Evolutionary conservation across 2,113 vertebrate species (phyloP), one percentile per base, ranked within the genome.

Genomic region (Bubo blakistoni): DNA sequence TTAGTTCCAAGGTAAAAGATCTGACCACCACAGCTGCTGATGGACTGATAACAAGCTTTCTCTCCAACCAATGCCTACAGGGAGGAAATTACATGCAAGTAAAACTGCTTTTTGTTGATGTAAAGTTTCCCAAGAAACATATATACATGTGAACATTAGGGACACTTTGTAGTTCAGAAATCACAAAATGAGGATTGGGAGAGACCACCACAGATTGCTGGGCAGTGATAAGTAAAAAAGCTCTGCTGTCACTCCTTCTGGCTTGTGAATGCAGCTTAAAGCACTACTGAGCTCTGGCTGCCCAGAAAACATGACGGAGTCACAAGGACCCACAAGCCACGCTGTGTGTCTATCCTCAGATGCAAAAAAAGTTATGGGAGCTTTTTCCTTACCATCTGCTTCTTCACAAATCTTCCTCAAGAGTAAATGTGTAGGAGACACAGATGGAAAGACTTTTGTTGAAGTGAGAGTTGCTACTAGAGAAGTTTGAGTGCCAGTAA

Each of bases 41-140:
- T 99, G 14, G 99, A 99, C 94, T 99, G 99, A 66, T 99, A 99
- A 85, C 99, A 99, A 85, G 99, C 99, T 91, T 99, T 99, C 90
- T 99, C 99, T 95, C 99, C 99, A 36, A 99, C 99, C 82, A 99
- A 76, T 30, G 99, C 99, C 99, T 99, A 92, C n/a, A 76, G 83
- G 78, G 88, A 94, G 34, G 70, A 86, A 91, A 84, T 36, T 3
- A 61, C 17, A 73, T 1, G 6, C 11, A 82, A 26, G 13, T 57
- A 29, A 92, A 52, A 49, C 14, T 30, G 13, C 36, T 32, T 65
- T 57, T 32, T 44, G 10, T 7, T 73, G 85, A 30, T 55, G 25
- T 51, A 34, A 44, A 42, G 19, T 52, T 83, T 77, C 20, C 10
- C 69, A 95, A 58, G 36, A 77, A 22, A 36, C 15, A 66, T 3